A percentile compares a stretch with the other conserved stretches of the same genome.
Evolutionary conservation across 2,888 invertebrate species (phyloP).

Genomic region (Ellobium chinense): DNA sequence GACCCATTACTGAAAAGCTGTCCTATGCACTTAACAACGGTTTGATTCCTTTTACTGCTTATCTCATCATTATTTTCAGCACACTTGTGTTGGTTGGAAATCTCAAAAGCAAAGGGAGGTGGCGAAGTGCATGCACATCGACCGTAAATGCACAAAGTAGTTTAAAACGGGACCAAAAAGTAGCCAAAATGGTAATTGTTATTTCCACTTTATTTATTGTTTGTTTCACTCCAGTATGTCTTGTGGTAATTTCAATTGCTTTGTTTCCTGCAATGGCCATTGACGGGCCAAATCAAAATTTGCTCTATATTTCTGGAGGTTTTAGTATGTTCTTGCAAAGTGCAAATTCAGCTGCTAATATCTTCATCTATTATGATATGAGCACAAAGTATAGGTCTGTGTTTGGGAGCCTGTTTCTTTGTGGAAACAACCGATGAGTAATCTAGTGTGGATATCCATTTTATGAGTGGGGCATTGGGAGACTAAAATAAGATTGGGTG

Average conservation of each 20-base stretch:
- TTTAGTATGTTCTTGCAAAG: not conserved
- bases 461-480: too few species aligned
- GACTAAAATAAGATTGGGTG: too few species aligned
- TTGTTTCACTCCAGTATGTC: not conserved
- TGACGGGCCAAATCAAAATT: not conserved
- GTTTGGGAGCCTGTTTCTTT: too few species aligned
- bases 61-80: not conserved
- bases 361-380: too few species aligned
- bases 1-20: not conserved
- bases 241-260: not conserved
- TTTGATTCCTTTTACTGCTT: not conserved
- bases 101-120: not conserved
- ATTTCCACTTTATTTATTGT: not conserved
- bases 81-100: not conserved
- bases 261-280: not conserved
- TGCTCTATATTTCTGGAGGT: not conserved
- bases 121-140: not conserved
- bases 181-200: not conserved
- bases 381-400: too few species aligned
- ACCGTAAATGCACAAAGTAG: not conserved
- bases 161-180: not conserved
- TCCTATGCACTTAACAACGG: not conserved
- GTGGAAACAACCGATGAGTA: too few species aligned
- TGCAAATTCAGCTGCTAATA: not conserved
- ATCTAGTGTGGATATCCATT: too few species aligned